Conservation (phyloP, 2,113 vertebrate genomes). For the Paramisgurnus dabryanus region DNA sequence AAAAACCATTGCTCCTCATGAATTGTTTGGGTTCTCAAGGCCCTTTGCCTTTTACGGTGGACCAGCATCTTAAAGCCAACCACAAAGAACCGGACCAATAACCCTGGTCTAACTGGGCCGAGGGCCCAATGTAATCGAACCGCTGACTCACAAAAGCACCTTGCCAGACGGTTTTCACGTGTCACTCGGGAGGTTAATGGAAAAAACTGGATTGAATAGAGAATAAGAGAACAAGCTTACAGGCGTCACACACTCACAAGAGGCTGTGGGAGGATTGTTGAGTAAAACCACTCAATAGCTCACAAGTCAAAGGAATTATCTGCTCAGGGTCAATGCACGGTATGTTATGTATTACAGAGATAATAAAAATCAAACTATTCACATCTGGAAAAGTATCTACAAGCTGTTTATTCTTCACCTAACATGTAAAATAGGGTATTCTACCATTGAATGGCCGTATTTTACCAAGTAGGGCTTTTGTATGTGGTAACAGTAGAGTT, state of each 20-base stretch:
- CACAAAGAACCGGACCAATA: conserved; percentile 39
- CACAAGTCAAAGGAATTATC: conserved; percentile 13
- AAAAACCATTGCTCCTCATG: background rate
- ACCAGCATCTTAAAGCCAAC: conserved; percentile 18
- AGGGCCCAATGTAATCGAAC: conserved; percentile 34
- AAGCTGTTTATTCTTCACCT: background rate
- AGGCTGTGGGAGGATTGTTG: conserved; percentile 23
- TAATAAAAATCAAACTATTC: conserved; percentile 3
- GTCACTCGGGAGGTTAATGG: conserved; percentile 51
- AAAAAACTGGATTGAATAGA: conserved; percentile 46
- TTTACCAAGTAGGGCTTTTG: background rate
- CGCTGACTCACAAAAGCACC: conserved; percentile 49
- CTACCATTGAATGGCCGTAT: background rate
- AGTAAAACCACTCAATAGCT: conserved; percentile 43
- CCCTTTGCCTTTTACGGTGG: conserved; percentile 18
- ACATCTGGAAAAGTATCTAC: background rate
- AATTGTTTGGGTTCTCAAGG: conserved; percentile 18
- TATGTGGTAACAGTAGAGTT: conserved; percentile 17
- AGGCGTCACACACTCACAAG: conserved; percentile 22
- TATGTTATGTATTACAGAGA: conserved; percentile 11
- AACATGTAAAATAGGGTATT: background rate
- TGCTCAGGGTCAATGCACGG: conserved; percentile 2
- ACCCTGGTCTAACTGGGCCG: conserved; percentile 31
- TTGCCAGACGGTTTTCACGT: conserved; percentile 41
- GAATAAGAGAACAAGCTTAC: conserved; percentile 33